These are phyloP conservation scores for Patella depressa DNA, from an alignment of 2,888 invertebrate species.

Conservation along the genomic window DNA sequence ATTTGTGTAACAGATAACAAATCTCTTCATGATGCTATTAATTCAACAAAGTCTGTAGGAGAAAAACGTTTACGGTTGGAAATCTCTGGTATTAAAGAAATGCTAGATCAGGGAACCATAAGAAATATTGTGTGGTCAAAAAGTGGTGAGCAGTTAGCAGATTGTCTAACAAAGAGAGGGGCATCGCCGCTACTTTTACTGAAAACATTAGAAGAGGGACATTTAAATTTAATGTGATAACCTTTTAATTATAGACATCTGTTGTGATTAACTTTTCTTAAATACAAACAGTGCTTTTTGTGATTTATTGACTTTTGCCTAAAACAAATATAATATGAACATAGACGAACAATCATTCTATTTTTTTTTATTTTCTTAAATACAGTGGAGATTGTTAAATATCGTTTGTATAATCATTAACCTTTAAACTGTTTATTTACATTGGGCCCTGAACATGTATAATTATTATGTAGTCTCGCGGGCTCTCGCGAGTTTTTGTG, in stretches of 20 bases:
- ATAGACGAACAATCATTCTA: not conserved
- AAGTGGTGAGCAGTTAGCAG: not conserved
- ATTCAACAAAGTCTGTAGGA: not conserved
- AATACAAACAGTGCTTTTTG: too few relatives aligned
- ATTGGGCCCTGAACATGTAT: too few relatives aligned
- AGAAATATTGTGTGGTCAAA: not conserved
- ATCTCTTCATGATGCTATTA: constrained; percentile 5
- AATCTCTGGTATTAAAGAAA: constrained; percentile 7
- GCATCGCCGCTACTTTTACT: not conserved
- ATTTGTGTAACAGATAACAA: constrained; percentile 1
- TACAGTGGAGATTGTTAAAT: constrained; percentile 8
- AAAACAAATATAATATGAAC: not conserved
- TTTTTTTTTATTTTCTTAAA: not conserved
- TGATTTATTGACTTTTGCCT: not conserved
- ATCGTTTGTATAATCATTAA: too few relatives aligned
- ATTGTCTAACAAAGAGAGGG: not conserved
- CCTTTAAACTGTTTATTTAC: too few relatives aligned
- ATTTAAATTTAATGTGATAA: not conserved
- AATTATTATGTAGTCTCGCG: too few relatives aligned
- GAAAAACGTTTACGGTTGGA: not conserved
- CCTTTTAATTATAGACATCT: too few relatives aligned
- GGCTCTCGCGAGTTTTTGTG: too few relatives aligned
- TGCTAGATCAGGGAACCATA: not conserved
- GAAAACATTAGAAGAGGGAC: not conserved
- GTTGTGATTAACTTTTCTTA: too few relatives aligned